Base-by-base conservation (phyloP, 2,797 vertebrate genomes). In the Periophthalmus magnuspinnatus region DNA sequence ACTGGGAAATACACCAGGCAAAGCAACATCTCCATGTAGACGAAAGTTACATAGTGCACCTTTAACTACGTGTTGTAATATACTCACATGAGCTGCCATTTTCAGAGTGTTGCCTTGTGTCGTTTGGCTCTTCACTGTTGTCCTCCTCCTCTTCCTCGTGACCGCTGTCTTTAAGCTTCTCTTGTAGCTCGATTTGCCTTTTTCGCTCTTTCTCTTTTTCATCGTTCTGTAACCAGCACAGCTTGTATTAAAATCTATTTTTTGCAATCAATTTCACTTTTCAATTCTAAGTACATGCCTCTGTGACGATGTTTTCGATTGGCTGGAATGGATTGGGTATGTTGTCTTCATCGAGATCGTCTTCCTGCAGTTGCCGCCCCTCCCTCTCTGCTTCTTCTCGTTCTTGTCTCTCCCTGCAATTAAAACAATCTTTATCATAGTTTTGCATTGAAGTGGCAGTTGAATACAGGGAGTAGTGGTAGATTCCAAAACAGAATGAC, bases 261-360 rank as follows among this genome's bases (percentile, higher is more conserved):
- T 60, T 10, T 2, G 1, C 11, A 17, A 3, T 2, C 11, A 14
- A 5, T 63, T 17, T 45, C 1, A 3, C 21, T 7, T 22, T 36
- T 38, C 36, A 57, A 28, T 34, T 6, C 2, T 9, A 19, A 22
- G 3, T 2, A 22, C 81, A 22, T 55, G 97, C 97, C 95, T 96
- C 92, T 47, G 83, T 81, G 68, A 97, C 89, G 10, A 96, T 88
- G 60, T 88, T 83, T 81, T 87, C 86, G 85, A 98, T 95, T n/a
- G 96, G 96, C 81, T 95, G 95, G 85, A 99, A 98, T 19, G 97
- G 97, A 79, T 93, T 95, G 67, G 76, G 79, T 24, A 92, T 79
- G 78, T 89, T 73, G 60, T 89, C 89, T 1, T 94, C 93, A 2
- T 91, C 77, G 0, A 88, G 85, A 45, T 92, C 89, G 14, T 96